Conservation (phyloP, 2,113 vertebrate species). For the Colossoma macropomum region DNA sequence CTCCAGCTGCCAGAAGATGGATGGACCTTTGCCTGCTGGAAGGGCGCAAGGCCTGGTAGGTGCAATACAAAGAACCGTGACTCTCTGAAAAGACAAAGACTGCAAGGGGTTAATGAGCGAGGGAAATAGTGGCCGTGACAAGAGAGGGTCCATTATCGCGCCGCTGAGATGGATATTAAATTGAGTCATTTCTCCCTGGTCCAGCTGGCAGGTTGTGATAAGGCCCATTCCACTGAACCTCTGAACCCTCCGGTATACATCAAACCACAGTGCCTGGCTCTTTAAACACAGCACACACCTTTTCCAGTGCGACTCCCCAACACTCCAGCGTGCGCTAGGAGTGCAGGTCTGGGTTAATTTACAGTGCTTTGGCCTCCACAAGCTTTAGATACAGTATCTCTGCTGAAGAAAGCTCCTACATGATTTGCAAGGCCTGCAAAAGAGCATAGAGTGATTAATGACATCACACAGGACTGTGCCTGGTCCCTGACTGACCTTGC, state of each 20-base stretch:
- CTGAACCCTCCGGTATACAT: constrained; percentile 64
- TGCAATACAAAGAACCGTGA: constrained; percentile 15
- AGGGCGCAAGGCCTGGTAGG: not conserved
- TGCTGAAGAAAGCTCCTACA: not conserved
- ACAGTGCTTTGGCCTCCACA: constrained; percentile 39
- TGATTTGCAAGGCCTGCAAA: constrained; percentile 22
- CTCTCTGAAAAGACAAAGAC: constrained; percentile 43
- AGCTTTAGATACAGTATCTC: constrained; percentile 1
- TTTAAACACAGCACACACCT: constrained; percentile 63
- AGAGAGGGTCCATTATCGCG: constrained; percentile 69
- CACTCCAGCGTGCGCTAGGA: constrained; percentile 35
- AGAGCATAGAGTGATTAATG: not conserved
- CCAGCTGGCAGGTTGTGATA: constrained; percentile 76
- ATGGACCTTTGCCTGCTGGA: constrained; percentile 22
- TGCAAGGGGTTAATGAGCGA: constrained; percentile 65
- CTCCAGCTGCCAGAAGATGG: constrained; percentile 36
- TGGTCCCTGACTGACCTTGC: not conserved
- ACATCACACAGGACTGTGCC: not conserved
- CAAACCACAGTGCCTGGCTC: constrained; percentile 51
- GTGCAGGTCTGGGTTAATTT: constrained; percentile 30
- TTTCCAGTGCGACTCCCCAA: constrained; percentile 47
- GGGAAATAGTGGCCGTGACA: constrained; percentile 66
- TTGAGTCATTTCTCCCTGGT: constrained; percentile 70
- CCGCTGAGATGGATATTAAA: constrained; percentile 71
- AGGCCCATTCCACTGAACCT: constrained; percentile 69